These are phyloP conservation scores for Chloropsis hardwickii DNA, from an alignment of 2,113 vertebrate genomes.

Conservation along the genomic window DNA sequence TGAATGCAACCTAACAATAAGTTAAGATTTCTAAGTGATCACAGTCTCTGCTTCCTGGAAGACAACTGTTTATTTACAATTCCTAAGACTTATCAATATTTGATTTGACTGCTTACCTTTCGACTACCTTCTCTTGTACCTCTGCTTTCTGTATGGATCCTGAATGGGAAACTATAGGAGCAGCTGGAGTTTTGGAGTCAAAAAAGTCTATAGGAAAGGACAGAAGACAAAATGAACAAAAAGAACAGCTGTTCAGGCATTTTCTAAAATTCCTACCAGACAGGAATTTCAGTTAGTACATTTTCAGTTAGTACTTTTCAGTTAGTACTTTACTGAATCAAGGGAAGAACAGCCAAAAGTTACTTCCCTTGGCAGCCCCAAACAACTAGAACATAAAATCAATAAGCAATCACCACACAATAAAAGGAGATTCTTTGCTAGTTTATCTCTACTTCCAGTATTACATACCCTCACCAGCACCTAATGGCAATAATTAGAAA, in stretches of 20 bases:
- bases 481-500: background rate
- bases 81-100: background rate
- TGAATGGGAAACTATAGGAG: constrained; percentile 82
- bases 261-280: background rate
- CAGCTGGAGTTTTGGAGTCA: constrained; percentile 75
- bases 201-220: constrained; percentile 75
- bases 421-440: background rate
- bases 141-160: constrained; percentile 91
- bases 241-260: background rate
- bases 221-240: background rate
- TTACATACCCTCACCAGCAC: background rate
- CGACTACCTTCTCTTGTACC: constrained; percentile 73
- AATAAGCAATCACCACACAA: background rate
- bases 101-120: constrained; percentile 67
- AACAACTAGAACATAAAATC: background rate
- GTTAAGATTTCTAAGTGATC: background rate
- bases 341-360: background rate
- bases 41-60: background rate
- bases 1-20: background rate
- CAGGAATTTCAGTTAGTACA: background rate
- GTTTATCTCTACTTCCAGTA: background rate
- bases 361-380: background rate
- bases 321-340: background rate
- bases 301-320: too few relatives aligned
- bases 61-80: background rate